Evolutionary conservation across 2,888 invertebrate species (phyloP), one percentile per base, ranked within the genome.

Genomic region (Nephrotoma guestfalica): DNA sequence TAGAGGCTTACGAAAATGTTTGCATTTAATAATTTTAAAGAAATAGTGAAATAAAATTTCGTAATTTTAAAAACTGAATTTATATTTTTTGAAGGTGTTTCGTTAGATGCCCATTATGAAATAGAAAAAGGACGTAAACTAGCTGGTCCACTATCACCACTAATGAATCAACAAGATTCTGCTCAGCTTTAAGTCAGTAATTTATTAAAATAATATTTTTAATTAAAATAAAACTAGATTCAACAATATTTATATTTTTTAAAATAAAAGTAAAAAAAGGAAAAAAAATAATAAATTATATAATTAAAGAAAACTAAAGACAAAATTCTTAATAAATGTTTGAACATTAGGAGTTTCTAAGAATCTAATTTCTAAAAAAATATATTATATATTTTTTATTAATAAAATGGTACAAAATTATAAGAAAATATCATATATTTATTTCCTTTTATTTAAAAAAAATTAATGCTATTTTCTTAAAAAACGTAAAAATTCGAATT

Each of bases 51-150:
- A 71, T 71, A 71, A 71, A 30, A 71, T 3, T 71, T 87, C 88
- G n/a, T 87, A 87, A 86, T 86, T 91, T 91, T 84, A 57, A 57
- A 41, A 86, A 57, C 9, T 57, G 41, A 86, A 86, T 51, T 86
- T 41, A 45, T 2, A 57, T 86, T 85, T 30, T 85, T 88, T 88
- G 18, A 90, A 94, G 94, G 94, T 90, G 93, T 94, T 89, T 94
- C 96, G 87, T 92, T 95, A 89, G 96, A 96, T 91, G 94, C 96
- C 89, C 95, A 95, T 90, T 96, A 96, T 91, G 96, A 96, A 92
- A 93, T 96, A 90, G 96, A 96, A 92, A 94, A 94, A 89, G 95
- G 95, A 87, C 94, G 95, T 89, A 95, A 95, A 89, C 95, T 95
- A 89, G 94, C 95, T 86, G 95, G 96, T 89, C 94, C 96, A 42